Percentiles rank a stretch among this genome's conserved stretches.
Evolutionary conservation across 1,140 invertebrate species (phyloP).

Genomic region (Bombus haemorrhoidalis): DNA sequence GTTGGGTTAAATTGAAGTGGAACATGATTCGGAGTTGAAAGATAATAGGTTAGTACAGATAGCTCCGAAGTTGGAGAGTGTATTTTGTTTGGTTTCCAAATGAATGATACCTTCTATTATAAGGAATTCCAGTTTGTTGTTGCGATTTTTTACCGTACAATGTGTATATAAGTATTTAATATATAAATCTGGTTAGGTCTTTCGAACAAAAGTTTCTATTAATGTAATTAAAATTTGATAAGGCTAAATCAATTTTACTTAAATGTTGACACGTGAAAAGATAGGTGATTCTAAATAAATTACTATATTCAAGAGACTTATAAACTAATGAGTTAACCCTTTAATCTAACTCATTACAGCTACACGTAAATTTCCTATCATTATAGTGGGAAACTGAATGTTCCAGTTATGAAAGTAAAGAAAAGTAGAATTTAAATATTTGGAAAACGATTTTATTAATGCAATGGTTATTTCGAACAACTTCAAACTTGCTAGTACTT

Average conservation of each 20-base stretch:
- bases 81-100: background rate
- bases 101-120: background rate
- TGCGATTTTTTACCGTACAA: background rate
- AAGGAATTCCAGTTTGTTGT: background rate
- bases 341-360: background rate
- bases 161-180: background rate
- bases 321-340: background rate
- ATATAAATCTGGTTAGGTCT: background rate
- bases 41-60: too few species aligned
- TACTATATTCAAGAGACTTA: background rate
- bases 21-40: background rate
- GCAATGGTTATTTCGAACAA: too few species aligned
- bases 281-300: background rate
- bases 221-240: background rate
- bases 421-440: too few species aligned
- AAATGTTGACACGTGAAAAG: background rate
- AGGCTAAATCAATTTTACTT: background rate
- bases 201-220: too few species aligned
- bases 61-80: background rate
- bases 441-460: too few species aligned
- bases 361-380: too few species aligned
- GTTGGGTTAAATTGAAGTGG: background rate
- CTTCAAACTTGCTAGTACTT: too few species aligned
- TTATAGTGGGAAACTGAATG: too few species aligned
- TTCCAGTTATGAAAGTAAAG: too few species aligned